Base-by-base conservation (phyloP, 2,888 invertebrate genomes). In the Galeruca laticollis region DNA sequence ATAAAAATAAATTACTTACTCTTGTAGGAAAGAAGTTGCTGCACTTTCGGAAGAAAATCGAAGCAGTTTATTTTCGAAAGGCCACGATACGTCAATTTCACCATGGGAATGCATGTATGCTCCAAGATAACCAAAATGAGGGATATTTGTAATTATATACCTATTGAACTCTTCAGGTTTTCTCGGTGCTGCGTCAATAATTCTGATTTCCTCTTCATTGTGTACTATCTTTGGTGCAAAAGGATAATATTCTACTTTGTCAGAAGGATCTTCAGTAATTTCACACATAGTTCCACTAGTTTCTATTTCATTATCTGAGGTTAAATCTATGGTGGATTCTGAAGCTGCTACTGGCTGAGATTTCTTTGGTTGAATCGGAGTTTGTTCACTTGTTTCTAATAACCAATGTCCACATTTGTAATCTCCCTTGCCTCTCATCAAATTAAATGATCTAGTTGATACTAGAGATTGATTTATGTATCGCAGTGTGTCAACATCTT, bases 401-500 rank as follows among this genome's bases (percentile, higher is more conserved):
- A 79, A 47, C 79, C 79, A 79, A 54, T 74, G 69, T 13, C 76
- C 77, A 52, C 75, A 76, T 60, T 72, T 74, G 35, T 71, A 66
- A 37, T 64, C 61, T 1, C 20, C 54, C 43, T 77, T 78, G 1
- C 82, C 82, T 35, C 77, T 74, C 78, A 83, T 80, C 40, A 77
- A 79, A 66, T 82, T 78, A 65, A 80, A 82, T 0, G 76, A 68
- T 59, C 80, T 79, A 0, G 82, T 81, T 60, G 80, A 78, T 9
- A 83, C 77, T 31, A 85, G 71, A 31, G 76, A 70, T 8, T 81
- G 76, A 73, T 83, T 83, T n/a, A 82, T 76, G 60, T 79, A 78
- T 21, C 82, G 73, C 43, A 84, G 74, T 1, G 83, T 84, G 67
- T 83, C 79, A 2, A 85, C 79, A 66, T 83, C 83, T 11, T 79